Evolutionary conservation across 2,113 vertebrate species (phyloP), one percentile per base, ranked within the genome.

Genomic region (Callaeas wilsoni): DNA sequence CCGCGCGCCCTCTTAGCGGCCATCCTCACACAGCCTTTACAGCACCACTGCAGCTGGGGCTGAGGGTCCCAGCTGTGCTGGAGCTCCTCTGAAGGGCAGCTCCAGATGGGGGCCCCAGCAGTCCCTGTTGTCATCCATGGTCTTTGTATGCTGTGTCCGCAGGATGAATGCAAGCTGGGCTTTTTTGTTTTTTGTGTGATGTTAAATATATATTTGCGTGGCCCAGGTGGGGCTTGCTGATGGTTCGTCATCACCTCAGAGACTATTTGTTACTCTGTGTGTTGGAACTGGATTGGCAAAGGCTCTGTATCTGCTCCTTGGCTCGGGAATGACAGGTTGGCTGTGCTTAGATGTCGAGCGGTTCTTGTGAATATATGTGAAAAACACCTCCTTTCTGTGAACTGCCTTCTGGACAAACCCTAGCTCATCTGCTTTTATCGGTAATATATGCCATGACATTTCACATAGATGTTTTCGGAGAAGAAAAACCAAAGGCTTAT

Each of bases 331-430:
- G 35, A 23, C 27, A 47, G 30, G 27, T 5, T 62, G 35, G 32
- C 44, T 0, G 0, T 0, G 3, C 64, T 55, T 71, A 57, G 59
- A 60, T 42, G 17, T 22, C 62, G 46, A 57, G 50, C 0, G 0
- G 12, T 62, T 81, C 39, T 37, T 78, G 35, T 78, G 42, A 75
- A 52, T 56, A 10, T 17, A 35, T 20, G 41, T 68, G 23, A 55
- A 84, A 70, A 87, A 21, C 8, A 25, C 3, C 7, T 69, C 22
- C 14, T 81, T 78, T 75, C 64, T 49, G 3, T 76, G 52, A 87
- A 9, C 16, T 18, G 27, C 33, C 29, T 68, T 91, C 41, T 73
- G 63, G 63, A 37, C 18, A 76, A 55, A 73, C 13, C 3, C 59
- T 55, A 67, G 30, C 16, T 60, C 13, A 50, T 42, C 42, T 89